Evolutionary conservation across 1,140 invertebrate species (phyloP), one percentile per base, ranked within the genome.

Genomic region (Hyles euphorbiae): DNA sequence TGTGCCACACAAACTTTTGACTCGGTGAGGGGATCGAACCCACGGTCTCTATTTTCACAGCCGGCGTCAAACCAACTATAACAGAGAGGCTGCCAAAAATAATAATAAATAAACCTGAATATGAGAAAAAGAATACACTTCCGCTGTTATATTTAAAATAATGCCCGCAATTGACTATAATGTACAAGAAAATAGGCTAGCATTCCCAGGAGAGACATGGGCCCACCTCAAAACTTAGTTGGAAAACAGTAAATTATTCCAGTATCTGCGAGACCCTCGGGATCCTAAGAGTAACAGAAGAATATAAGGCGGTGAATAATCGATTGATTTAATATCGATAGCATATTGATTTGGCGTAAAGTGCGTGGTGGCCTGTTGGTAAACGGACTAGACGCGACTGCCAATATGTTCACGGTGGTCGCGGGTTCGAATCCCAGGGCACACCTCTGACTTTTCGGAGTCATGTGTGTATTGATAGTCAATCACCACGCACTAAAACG

Each of bases 231-330:
- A 77, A 81, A 83, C 70, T 80, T 77, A 73, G 73, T 74, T 70
- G 58, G 70, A 65, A 66, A 76, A 76, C 69, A 75, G 74, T 85
- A 85, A 85, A 81, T 81, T 83, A 85, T 81, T 76, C 74, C 53
- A 61, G 60, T 68, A 66, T 63, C 70, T 62, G 47, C 33, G 36
- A 52, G 10, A 47, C 75, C 62, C 65, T 4, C 8, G 74, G 74
- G 80, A 71, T 22, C 34, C 53, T 58, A 78, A 80, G 72, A 81
- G 83, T 80, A 83, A 78, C 80, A 78, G 66, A 81, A 81, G 78
- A 76, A 76, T 60, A 63, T 65, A 70, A 68, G 62, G 66, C 47
- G 58, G 62, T 44, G 53, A 33, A 68, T 78, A 72, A 78, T 76
- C 68, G 66, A 78, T 74, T 64, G 60, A 58, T 57, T 67, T 67